Conservation (phyloP, 2,888 invertebrate genomes). For the Synanthedon andrenaeformis region DNA sequence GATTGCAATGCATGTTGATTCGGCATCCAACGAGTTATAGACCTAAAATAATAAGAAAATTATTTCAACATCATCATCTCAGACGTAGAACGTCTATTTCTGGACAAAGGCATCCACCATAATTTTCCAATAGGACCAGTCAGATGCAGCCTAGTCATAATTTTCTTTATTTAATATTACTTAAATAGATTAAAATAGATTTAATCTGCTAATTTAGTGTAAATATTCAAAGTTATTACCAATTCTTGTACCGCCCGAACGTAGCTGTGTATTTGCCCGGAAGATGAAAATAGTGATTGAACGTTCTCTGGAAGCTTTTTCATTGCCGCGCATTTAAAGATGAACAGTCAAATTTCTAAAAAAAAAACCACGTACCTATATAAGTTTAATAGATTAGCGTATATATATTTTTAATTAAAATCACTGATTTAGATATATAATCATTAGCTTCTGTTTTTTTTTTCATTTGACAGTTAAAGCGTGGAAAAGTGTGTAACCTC, state of each 20-base stretch:
- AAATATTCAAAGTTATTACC: slow-evolving; percentile 31
- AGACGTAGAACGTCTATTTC: too few species aligned
- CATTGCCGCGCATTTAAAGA: slow-evolving; percentile 16
- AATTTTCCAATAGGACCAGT: too few species aligned
- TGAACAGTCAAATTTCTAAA: too few species aligned
- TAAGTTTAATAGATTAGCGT: too few species aligned
- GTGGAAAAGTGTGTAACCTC: too few species aligned
- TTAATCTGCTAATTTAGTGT: too few species aligned
- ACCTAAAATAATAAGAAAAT: slow-evolving; percentile 51
- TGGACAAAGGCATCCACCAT: too few species aligned
- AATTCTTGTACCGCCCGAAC: slow-evolving; percentile 75
- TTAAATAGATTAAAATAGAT: too few species aligned
- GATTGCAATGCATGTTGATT: slow-evolving; percentile 77
- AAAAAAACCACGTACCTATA: too few species aligned
- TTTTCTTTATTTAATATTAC: neutral
- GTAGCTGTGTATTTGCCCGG: slow-evolving; percentile 65
- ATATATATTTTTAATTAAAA: neutral
- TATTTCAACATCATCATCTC: neutral
- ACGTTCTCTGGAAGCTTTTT: slow-evolving; percentile 49
- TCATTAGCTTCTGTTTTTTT: neutral
- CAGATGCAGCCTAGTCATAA: neutral
- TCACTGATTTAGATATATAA: neutral
- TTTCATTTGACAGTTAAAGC: too few species aligned
- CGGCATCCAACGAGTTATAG: slow-evolving; percentile 78
- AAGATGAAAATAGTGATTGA: slow-evolving; percentile 66